These are phyloP conservation scores for Resseliella maxima DNA, from an alignment of 2,888 invertebrate species.

Conservation along the genomic window DNA sequence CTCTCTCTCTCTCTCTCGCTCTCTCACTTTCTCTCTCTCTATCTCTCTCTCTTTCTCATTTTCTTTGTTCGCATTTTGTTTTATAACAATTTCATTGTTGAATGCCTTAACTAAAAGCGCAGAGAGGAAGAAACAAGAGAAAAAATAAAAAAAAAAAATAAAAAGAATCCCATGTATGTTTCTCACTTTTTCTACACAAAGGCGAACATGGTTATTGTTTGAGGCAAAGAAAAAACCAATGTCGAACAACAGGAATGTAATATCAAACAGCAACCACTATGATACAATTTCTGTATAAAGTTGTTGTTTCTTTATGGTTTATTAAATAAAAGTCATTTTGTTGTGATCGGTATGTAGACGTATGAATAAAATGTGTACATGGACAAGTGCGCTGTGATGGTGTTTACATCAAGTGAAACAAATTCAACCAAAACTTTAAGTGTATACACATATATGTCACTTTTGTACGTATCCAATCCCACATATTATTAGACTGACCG, in stretches of 20 bases:
- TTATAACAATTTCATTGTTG: slow-evolving; percentile 45
- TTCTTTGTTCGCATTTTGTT: slow-evolving; percentile 43
- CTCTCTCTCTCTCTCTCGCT: too few relatives aligned
- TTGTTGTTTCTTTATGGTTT: slow-evolving; percentile 16
- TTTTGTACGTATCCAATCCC: background rate
- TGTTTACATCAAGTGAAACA: background rate
- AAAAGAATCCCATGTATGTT: background rate
- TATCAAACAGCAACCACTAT: background rate
- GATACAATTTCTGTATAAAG: background rate
- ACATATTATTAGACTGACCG: slow-evolving; percentile 21
- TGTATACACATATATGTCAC: slow-evolving; percentile 33
- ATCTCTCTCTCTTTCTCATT: background rate
- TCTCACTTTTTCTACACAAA: background rate
- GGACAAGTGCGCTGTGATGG: background rate
- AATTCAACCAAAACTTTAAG: background rate
- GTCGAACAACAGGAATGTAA: slow-evolving; percentile 45
- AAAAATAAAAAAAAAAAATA: background rate
- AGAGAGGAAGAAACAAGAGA: too few relatives aligned
- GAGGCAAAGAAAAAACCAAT: background rate
- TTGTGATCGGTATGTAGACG: background rate
- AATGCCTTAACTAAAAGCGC: background rate
- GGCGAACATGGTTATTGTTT: background rate
- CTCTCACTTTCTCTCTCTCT: background rate
- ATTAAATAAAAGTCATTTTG: slow-evolving; percentile 55
- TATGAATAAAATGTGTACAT: background rate